phyloP scores from a whole-genome alignment of 2,113 vertebrate genomes.

The Apteryx mantelli region DNA sequence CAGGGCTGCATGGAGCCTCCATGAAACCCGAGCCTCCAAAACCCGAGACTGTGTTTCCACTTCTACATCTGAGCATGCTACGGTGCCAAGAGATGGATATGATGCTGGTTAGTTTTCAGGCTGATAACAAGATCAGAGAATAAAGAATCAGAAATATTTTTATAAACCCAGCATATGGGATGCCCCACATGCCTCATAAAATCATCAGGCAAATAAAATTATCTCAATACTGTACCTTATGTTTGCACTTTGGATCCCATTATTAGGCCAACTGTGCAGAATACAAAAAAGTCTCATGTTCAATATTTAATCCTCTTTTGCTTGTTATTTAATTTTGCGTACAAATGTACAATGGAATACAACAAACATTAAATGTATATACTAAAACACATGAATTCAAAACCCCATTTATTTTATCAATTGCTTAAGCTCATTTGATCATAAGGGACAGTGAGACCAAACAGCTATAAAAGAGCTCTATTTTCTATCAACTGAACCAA shows the following conservation, averaged over 20 bases:
- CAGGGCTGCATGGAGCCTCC: not conserved
- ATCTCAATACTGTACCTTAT: not conserved
- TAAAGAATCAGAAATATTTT: not conserved
- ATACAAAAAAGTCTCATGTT: not conserved
- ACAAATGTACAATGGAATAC: not conserved
- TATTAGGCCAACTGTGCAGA: not conserved
- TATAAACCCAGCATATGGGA: not conserved
- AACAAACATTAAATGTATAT: constrained; percentile 54
- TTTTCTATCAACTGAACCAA: constrained; percentile 91
- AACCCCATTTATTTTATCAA: constrained; percentile 71
- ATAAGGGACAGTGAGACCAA: constrained; percentile 72
- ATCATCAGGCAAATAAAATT: not conserved
- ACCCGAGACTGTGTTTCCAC: fast-evolving
- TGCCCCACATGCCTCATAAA: not conserved
- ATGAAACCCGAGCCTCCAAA: not conserved
- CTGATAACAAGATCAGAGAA: not conserved
- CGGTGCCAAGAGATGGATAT: not conserved
- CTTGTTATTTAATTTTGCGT: constrained; percentile 59
- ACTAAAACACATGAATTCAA: constrained; percentile 72
- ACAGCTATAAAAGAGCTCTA: constrained; percentile 86
- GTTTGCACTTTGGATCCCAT: not conserved
- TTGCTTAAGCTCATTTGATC: constrained; percentile 81
- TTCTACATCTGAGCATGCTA: fast-evolving
- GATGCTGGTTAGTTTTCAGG: not conserved
- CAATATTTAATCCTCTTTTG: constrained; percentile 38